phyloP scores from a whole-genome alignment of 2,888 invertebrate genomes.

The Sthenelais limicola region DNA sequence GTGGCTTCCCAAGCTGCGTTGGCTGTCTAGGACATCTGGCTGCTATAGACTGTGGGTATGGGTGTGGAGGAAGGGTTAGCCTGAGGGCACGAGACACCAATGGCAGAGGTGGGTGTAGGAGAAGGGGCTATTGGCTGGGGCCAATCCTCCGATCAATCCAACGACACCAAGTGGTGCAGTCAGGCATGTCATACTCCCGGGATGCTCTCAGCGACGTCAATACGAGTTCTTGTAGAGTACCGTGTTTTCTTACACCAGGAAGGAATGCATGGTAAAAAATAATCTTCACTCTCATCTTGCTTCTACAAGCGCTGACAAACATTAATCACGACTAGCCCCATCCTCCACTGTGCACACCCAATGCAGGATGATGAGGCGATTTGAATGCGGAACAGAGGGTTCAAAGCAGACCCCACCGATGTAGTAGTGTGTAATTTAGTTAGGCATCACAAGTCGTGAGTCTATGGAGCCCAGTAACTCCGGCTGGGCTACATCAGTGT shows the following conservation, averaged over 20 bases:
- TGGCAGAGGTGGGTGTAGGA: background rate
- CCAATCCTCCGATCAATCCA: slow-evolving; percentile 24
- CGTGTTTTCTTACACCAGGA: slow-evolving; percentile 36
- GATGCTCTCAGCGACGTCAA: slow-evolving; percentile 33
- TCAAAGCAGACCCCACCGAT: background rate
- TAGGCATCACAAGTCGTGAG: slow-evolving; percentile 32
- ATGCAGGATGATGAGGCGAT: slow-evolving; percentile 25
- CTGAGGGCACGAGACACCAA: background rate
- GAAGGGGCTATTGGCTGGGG: slow-evolving; percentile 20
- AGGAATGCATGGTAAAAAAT: slow-evolving; percentile 14
- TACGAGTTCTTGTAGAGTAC: slow-evolving; percentile 21
- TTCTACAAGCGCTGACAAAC: background rate
- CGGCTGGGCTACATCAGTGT: background rate
- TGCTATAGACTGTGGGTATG: too few species aligned
- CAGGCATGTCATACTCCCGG: slow-evolving; percentile 20
- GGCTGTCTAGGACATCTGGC: too few species aligned
- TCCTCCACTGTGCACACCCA: slow-evolving; percentile 14
- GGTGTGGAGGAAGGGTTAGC: slow-evolving; percentile 1
- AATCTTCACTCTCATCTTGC: slow-evolving; percentile 30
- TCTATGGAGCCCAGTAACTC: slow-evolving; percentile 15
- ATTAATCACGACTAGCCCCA: slow-evolving; percentile 33
- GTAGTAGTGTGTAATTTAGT: slow-evolving; percentile 15
- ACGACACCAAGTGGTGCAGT: slow-evolving; percentile 39
- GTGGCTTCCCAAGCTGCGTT: too few species aligned
- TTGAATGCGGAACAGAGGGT: slow-evolving; percentile 14